phyloP scores from a whole-genome alignment of 2,888 invertebrate genomes.

The Eumerus sabulonum region DNA sequence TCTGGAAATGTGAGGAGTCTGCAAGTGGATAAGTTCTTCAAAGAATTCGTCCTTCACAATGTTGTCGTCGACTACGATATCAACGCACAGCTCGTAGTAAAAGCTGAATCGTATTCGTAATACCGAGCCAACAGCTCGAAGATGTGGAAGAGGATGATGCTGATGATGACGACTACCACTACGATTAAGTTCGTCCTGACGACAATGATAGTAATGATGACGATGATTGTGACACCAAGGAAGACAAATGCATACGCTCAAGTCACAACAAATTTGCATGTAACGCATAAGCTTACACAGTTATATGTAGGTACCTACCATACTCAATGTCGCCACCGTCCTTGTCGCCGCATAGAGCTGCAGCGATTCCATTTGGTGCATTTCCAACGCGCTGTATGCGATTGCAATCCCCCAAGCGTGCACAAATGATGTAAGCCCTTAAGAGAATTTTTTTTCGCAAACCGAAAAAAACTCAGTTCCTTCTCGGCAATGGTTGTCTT shows the following conservation, averaged over 20 bases:
- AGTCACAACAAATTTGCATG: constrained; percentile 57
- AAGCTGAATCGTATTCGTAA: too few relatives aligned
- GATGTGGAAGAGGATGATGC: not conserved
- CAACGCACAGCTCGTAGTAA: too few relatives aligned
- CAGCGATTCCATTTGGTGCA: not conserved
- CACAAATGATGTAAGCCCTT: constrained; percentile 20
- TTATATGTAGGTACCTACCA: not conserved
- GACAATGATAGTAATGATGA: constrained; percentile 32
- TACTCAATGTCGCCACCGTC: too few relatives aligned
- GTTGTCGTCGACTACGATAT: not conserved
- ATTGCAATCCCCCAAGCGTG: constrained; percentile 14
- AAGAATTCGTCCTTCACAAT: constrained; percentile 13
- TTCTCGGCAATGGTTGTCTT: constrained; percentile 2
- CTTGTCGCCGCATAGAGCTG: too few relatives aligned
- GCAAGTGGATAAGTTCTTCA: constrained; percentile 58
- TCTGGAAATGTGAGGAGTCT: constrained; percentile 35
- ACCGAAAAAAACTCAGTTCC: constrained; percentile 6
- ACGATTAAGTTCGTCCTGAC: not conserved
- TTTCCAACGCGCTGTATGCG: constrained; percentile 11
- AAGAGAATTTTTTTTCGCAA: constrained; percentile 10
- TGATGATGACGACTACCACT: constrained; percentile 18
- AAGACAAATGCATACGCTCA: constrained; percentile 58
- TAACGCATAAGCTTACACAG: constrained; percentile 43
- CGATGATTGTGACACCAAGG: constrained; percentile 48
- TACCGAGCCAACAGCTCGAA: too few relatives aligned